phyloP scores from a whole-genome alignment of 2,797 vertebrate genomes.

The Spinibarbus caldwelli region DNA sequence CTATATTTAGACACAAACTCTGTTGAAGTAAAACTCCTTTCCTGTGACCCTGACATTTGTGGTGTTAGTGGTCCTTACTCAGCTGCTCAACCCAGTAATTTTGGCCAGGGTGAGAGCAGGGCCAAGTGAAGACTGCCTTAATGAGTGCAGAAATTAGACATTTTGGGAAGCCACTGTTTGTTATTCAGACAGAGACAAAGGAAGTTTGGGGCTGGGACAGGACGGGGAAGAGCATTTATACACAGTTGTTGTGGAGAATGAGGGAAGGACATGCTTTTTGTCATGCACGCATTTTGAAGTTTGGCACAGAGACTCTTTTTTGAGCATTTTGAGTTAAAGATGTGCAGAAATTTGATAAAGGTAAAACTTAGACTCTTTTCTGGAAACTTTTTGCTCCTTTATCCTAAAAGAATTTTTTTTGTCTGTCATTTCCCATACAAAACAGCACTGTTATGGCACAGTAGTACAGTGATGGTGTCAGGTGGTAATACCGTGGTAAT shows the following conservation, averaged over 20 bases:
- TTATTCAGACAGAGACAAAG: conserved; percentile 64
- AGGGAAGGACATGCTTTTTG: neutral
- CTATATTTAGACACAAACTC: conserved; percentile 35
- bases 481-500: neutral
- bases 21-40: conserved; percentile 48
- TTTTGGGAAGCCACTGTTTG: conserved; percentile 61
- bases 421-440: neutral
- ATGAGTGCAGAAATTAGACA: conserved; percentile 52
- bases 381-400: neutral
- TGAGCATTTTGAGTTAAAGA: neutral
- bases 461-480: neutral
- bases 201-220: conserved; percentile 64
- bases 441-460: neutral
- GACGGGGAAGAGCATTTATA: conserved; percentile 50
- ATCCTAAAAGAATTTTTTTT: neutral
- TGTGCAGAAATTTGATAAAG: neutral
- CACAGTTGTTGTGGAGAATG: conserved; percentile 10
- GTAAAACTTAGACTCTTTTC: neutral
- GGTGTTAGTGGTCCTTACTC: conserved; percentile 54
- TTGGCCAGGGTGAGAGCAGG: conserved; percentile 63
- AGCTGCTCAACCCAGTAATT: conserved; percentile 69
- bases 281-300: conserved; percentile 5
- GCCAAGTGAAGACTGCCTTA: conserved; percentile 52
- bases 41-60: conserved; percentile 65
- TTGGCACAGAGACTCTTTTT: conserved; percentile 43